A percentile compares a stretch with the other conserved stretches of the same genome.
Evolutionary conservation across 2,113 vertebrate species (phyloP).

Genomic region (Epinephelus fuscoguttatus): DNA sequence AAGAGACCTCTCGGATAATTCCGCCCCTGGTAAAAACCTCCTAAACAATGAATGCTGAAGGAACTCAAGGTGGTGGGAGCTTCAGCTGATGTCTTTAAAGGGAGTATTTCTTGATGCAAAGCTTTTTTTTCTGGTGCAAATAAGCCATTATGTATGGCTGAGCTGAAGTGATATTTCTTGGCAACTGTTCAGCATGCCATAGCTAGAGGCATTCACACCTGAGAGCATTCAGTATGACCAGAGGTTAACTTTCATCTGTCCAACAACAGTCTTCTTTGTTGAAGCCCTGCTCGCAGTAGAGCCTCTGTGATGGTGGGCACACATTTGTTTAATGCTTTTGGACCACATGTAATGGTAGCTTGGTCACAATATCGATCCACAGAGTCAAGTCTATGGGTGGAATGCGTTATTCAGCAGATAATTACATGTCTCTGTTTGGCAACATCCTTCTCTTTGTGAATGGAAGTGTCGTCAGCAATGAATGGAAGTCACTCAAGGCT

Average conservation of each 20-base stretch:
- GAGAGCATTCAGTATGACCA: neutral
- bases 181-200: neutral
- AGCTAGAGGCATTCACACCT: neutral
- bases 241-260: neutral
- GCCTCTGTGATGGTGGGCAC: neutral
- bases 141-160: neutral
- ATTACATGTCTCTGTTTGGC: constrained; percentile 22
- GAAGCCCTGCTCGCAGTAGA: neutral
- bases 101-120: neutral
- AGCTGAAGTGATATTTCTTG: neutral
- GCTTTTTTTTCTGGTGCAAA: neutral
- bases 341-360: neutral
- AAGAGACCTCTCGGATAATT: too few species aligned
- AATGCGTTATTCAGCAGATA: constrained; percentile 16
- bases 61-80: too few species aligned
- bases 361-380: constrained; percentile 14
- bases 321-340: neutral
- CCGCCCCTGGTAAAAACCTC: too few species aligned
- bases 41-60: too few species aligned
- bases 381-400: neutral
- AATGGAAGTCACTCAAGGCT: constrained; percentile 4
- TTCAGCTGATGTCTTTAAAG: neutral
- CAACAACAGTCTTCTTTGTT: neutral
- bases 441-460: constrained; percentile 10
- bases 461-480: constrained; percentile 3